phyloP scores from a whole-genome alignment of 2,888 invertebrate species.

The Macrosiphum euphorbiae region DNA sequence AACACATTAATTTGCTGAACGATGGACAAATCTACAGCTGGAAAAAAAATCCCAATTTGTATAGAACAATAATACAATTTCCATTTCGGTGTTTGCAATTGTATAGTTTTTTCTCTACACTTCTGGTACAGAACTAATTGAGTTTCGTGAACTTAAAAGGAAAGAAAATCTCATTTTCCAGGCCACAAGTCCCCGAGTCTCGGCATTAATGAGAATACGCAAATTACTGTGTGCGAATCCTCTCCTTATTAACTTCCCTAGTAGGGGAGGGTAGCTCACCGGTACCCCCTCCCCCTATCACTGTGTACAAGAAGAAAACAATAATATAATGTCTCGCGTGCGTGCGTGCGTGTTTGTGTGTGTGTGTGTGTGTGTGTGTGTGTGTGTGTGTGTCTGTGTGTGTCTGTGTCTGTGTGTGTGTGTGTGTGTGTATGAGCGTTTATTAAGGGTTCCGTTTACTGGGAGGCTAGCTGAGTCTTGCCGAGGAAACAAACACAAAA shows the following conservation, averaged over 20 bases:
- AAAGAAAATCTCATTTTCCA: constrained; percentile 63
- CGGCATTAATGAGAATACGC: constrained; percentile 58
- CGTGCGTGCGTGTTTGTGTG: not conserved
- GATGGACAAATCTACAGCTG: not conserved
- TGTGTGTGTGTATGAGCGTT: not conserved
- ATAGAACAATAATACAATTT: not conserved
- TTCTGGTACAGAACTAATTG: constrained; percentile 41
- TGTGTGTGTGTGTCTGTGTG: not conserved
- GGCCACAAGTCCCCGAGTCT: constrained; percentile 42
- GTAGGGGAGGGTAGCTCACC: constrained; percentile 38
- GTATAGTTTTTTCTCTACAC: constrained; percentile 25
- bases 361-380: not conserved
- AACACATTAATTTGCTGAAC: not conserved
- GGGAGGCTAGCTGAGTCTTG: constrained; percentile 29
- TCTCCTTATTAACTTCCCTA: constrained; percentile 36
- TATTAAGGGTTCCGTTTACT: constrained; percentile 49
- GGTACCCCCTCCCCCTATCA: not conserved
- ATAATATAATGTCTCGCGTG: constrained; percentile 37
- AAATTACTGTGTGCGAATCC: constrained; percentile 49
- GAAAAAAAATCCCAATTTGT: not conserved
- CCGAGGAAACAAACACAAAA: constrained; percentile 63
- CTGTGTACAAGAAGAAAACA: constrained; percentile 57
- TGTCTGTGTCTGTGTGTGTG: not conserved
- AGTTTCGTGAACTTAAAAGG: constrained; percentile 44
- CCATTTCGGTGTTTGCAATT: not conserved